phyloP scores from a whole-genome alignment of 92 coral and sea anemone genomes.

The Porites divaricata region DNA sequence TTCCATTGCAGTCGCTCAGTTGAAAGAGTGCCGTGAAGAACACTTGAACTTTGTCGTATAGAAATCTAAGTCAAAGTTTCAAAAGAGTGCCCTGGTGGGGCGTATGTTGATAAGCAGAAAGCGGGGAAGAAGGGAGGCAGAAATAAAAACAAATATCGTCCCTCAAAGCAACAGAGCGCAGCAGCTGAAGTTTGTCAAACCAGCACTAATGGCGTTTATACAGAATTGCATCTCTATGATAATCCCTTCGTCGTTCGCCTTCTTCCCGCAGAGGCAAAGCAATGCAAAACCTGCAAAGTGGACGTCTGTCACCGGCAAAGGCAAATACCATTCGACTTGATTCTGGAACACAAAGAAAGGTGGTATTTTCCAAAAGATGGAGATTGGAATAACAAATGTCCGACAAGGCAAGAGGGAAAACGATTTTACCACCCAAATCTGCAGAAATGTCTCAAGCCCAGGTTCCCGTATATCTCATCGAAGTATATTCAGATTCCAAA shows the following conservation, averaged over 20 bases:
- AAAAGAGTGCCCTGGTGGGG: conserved; percentile 45
- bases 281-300: conserved; percentile 48
- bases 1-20: conserved; percentile 55
- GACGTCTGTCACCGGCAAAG: conserved; percentile 46
- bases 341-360: too few species aligned
- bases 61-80: conserved; percentile 10
- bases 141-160: conserved; percentile 38
- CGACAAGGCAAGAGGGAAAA: too few species aligned
- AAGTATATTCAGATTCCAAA: too few species aligned
- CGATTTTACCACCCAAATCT: too few species aligned
- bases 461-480: too few species aligned
- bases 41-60: conserved; percentile 16
- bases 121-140: conserved; percentile 51
- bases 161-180: conserved; percentile 20
- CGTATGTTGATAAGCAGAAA: too few species aligned
- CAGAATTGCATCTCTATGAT: conserved; percentile 45
- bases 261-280: conserved; percentile 20
- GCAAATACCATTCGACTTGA: too few species aligned
- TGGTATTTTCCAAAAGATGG: too few species aligned
- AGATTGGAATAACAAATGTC: too few species aligned
- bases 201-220: conserved; percentile 3
- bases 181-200: conserved; percentile 1
- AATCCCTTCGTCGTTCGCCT: conserved; percentile 40
- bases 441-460: too few species aligned
- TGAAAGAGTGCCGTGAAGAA: conserved; percentile 6